Evolutionary conservation across 1,140 invertebrate species (phyloP), one percentile per base, ranked within the genome.

Genomic region (Latrodectus geometricus): DNA sequence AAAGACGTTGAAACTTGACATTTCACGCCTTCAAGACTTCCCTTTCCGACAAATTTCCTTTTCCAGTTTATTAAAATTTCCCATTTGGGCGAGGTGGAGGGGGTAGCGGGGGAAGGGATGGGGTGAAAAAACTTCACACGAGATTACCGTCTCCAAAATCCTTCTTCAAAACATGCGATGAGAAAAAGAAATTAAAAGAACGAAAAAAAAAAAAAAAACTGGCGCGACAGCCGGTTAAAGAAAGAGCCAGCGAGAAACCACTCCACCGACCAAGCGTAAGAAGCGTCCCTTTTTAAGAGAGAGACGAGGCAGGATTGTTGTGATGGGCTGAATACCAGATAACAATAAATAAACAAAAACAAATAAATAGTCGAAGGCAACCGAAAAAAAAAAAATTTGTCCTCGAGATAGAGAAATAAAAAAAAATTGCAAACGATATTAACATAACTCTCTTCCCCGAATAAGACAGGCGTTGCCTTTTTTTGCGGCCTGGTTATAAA

Each of bases 381-480:
- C 9, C 21, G 21, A 15, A 76, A 35, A 61, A 21, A n/a, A n/a
- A 61, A 21, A 56, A 21, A 73, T 23, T 21, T 15, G 74, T 76
- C 74, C 50, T 50, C 48, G 52, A 73, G 72, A 73, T 35, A 56
- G 52, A 76, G 56, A 76, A 76, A 76, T 76, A 23, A 54, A 61
- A 76, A 70, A 70, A 66, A 20, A 66, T 8, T 17, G 20, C 17
- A 20, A 66, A 66, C 17, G 65, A 66, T 17, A 9, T 17, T n/a
- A 66, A 48, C 35, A 23, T 12, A 0, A 20, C 74, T 20, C 52
- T 76, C 74, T 15, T 35, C 8, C 73, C 56, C 9, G 23, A 52
- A 74, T 82, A 82, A 82, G 54, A 73, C 80, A 82, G 80, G 80
- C 80, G 80, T 82, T 73, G 80, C 73, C 80, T 65, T 61, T 73